Evolutionary conservation across 1,140 invertebrate genomes (phyloP).

Genomic region (Neocloeon triangulifer): DNA sequence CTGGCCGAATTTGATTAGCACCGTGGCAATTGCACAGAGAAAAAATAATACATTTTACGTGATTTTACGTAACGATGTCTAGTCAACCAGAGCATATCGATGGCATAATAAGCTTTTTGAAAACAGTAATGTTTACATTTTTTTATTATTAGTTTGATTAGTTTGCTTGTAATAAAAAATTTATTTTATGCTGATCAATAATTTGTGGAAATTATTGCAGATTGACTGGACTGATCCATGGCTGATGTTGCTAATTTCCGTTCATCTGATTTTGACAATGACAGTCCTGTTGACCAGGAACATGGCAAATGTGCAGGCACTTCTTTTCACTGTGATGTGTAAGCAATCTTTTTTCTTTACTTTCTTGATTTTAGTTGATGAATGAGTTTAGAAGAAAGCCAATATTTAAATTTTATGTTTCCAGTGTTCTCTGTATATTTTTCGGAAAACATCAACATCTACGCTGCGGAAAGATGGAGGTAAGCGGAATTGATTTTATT

Average conservation of each 20-base stretch:
- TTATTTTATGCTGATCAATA: no score
- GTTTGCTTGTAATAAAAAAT: no score
- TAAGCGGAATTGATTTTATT: slow-evolving; percentile 14
- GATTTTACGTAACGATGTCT: no score
- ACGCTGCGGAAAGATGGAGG: slow-evolving; percentile 63
- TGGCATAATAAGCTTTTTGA: slow-evolving; percentile 29
- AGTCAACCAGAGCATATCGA: slow-evolving; percentile 23
- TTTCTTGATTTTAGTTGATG: slow-evolving; percentile 4
- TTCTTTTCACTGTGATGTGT: slow-evolving; percentile 58
- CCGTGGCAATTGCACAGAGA: no score
- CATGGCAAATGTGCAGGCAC: slow-evolving; percentile 65
- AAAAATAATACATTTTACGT: no score
- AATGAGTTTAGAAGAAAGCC: slow-evolving; percentile 6
- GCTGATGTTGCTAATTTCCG: slow-evolving; percentile 46
- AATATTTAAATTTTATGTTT: slow-evolving; percentile 17
- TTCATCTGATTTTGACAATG: slow-evolving; percentile 52
- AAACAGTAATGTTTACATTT: slow-evolving; percentile 42
- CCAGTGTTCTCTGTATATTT: slow-evolving; percentile 66
- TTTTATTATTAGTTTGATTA: no score
- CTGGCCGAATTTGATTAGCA: no score
- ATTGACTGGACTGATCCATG: slow-evolving; percentile 77
- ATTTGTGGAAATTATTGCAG: no score
- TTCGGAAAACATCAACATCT: slow-evolving; percentile 69
- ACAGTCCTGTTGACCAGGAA: slow-evolving; percentile 58
- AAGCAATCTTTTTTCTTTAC: slow-evolving; percentile 22